Conservation (phyloP, 2,113 vertebrate species). For the Calyptomena viridis region DNA sequence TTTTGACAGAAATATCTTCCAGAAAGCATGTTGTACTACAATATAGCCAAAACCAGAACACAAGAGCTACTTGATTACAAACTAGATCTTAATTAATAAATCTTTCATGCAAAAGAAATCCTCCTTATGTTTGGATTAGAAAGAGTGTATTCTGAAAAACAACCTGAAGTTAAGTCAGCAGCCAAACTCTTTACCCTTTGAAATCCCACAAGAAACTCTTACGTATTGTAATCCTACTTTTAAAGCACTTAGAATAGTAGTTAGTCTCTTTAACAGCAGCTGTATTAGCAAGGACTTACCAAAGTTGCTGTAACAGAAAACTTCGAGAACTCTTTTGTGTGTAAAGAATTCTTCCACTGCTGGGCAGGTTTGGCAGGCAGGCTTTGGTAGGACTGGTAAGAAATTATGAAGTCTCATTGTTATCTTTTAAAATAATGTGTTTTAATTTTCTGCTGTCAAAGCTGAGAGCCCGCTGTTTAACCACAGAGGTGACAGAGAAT, state of each 20-base stretch:
- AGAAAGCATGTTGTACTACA: not conserved
- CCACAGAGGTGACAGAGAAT: not conserved
- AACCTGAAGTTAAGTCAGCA: not conserved
- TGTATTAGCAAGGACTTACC: conserved; percentile 71
- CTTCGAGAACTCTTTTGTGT: conserved; percentile 76
- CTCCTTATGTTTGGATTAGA: not conserved
- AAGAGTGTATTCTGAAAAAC: not conserved
- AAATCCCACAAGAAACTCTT: not conserved
- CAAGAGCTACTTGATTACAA: not conserved
- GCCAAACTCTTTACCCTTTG: not conserved
- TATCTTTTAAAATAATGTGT: not conserved
- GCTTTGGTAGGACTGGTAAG: conserved; percentile 78
- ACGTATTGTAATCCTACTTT: not conserved
- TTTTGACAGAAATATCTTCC: not conserved
- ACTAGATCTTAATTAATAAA: not conserved
- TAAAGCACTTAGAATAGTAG: not conserved
- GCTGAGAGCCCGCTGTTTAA: not conserved
- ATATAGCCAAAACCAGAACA: not conserved
- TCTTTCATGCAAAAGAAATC: not conserved
- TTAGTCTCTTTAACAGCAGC: not conserved
- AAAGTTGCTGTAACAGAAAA: conserved; percentile 83
- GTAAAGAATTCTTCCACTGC: conserved; percentile 75
- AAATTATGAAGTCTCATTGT: not conserved
- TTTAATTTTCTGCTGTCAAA: not conserved
- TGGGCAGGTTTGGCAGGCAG: conserved; percentile 85